These are phyloP conservation scores for Drosophila grimshawi DNA, from an alignment of 1,140 invertebrate genomes.

Conservation along the genomic window DNA sequence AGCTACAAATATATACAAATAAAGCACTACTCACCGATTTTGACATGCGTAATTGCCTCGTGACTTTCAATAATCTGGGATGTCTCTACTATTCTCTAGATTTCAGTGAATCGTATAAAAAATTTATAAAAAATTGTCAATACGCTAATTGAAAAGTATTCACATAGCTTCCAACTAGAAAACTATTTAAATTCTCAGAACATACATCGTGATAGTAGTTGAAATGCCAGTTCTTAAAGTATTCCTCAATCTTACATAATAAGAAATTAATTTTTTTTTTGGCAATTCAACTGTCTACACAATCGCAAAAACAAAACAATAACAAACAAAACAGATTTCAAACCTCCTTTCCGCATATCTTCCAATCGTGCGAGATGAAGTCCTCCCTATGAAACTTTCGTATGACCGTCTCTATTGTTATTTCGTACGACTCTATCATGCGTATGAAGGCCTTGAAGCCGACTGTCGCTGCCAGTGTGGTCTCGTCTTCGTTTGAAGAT, in stretches of 20 bases:
- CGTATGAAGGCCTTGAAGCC: conserved; percentile 93
- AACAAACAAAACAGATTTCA: conserved; percentile 68
- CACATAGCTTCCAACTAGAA: neutral
- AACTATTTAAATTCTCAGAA: neutral
- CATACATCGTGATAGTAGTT: conserved; percentile 25
- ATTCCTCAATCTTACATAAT: neutral
- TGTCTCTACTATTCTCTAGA: conserved; percentile 84
- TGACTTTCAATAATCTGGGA: conserved; percentile 82
- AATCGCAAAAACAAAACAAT: conserved; percentile 35
- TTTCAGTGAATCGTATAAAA: conserved; percentile 59
- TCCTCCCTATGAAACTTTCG: conserved; percentile 92
- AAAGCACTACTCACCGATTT: conserved; percentile 76
- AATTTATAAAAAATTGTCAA: conserved; percentile 56
- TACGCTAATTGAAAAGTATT: conserved; percentile 21
- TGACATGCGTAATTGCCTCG: conserved; percentile 83
- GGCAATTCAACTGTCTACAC: conserved; percentile 59
- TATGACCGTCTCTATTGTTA: conserved; percentile 92
- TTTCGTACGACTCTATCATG: conserved; percentile 92
- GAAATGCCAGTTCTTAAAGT: conserved; percentile 45
- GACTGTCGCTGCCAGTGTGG: conserved; percentile 89
- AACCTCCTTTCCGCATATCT: conserved; percentile 85
- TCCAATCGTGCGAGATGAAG: conserved; percentile 91
- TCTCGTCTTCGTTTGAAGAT: conserved; percentile 90
- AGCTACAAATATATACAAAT: neutral
- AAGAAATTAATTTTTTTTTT: neutral